Conservation (phyloP, 2,797 vertebrate genomes). For the Emys orbicularis region DNA sequence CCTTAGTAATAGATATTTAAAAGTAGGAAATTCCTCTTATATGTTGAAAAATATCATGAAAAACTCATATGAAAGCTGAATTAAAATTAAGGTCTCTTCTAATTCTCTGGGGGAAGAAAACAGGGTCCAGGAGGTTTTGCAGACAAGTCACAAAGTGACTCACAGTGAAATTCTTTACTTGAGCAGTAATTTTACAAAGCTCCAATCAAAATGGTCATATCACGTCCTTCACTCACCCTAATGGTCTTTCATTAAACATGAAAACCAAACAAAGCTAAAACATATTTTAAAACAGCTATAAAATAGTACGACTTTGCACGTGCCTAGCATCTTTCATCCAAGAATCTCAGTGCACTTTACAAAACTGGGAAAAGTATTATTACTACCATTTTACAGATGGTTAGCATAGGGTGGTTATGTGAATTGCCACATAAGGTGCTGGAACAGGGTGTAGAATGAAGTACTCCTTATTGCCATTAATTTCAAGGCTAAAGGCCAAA, state of each 20-base stretch:
- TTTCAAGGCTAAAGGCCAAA: neutral
- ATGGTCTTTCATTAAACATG: neutral
- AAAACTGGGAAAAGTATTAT: neutral
- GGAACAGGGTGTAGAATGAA: neutral
- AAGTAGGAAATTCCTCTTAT: neutral
- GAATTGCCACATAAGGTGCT: neutral
- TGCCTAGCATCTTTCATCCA: neutral
- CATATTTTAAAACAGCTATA: neutral
- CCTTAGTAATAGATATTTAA: neutral
- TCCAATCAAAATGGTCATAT: neutral
- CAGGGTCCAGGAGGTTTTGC: accelerated
- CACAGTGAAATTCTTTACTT: neutral
- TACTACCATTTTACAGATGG: neutral
- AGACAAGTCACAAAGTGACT: neutral
- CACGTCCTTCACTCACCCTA: neutral
- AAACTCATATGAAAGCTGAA: neutral
- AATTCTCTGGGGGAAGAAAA: neutral
- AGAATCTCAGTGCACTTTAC: neutral
- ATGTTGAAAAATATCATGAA: neutral
- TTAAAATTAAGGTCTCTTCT: neutral
- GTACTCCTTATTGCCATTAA: neutral
- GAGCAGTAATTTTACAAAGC: neutral
- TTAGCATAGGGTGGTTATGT: neutral
- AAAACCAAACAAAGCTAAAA: neutral
- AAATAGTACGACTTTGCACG: neutral